These are phyloP conservation scores for Amblyopsis hoosieri DNA, from an alignment of 2,797 vertebrate species.

Conservation along the genomic window DNA sequence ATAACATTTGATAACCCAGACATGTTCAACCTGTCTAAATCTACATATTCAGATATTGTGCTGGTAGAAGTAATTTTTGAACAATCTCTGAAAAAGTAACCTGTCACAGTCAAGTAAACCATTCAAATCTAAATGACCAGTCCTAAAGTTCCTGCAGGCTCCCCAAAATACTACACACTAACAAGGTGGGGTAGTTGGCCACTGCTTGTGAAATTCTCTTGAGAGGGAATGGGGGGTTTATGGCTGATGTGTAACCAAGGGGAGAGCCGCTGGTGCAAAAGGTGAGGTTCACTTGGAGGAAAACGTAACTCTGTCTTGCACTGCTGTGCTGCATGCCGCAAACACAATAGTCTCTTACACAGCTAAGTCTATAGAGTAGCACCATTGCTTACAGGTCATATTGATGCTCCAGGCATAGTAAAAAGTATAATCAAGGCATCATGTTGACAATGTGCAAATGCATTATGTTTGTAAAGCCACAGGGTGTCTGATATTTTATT, in stretches of 20 bases:
- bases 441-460: too few relatives aligned
- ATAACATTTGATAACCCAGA: too few relatives aligned
- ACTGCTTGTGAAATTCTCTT: conserved; percentile 62
- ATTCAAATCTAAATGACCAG: not conserved
- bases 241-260: conserved; percentile 48
- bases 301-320: conserved; percentile 56
- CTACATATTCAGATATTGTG: too few relatives aligned
- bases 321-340: conserved; percentile 67
- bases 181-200: conserved; percentile 56
- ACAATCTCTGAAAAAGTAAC: too few relatives aligned
- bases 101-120: too few relatives aligned
- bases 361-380: conserved; percentile 43
- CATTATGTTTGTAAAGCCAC: too few relatives aligned
- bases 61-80: too few relatives aligned
- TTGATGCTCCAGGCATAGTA: too few relatives aligned
- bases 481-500: too few relatives aligned
- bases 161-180: conserved; percentile 53
- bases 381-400: conserved; percentile 34
- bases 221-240: conserved; percentile 56
- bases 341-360: conserved; percentile 69
- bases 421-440: too few relatives aligned
- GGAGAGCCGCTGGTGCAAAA: conserved; percentile 45
- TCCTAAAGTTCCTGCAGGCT: conserved; percentile 49
- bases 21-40: too few relatives aligned
- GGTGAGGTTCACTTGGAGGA: conserved; percentile 46